Conservation (phyloP, 2,113 vertebrate genomes). For the Ginglymostoma cirratum region DNA sequence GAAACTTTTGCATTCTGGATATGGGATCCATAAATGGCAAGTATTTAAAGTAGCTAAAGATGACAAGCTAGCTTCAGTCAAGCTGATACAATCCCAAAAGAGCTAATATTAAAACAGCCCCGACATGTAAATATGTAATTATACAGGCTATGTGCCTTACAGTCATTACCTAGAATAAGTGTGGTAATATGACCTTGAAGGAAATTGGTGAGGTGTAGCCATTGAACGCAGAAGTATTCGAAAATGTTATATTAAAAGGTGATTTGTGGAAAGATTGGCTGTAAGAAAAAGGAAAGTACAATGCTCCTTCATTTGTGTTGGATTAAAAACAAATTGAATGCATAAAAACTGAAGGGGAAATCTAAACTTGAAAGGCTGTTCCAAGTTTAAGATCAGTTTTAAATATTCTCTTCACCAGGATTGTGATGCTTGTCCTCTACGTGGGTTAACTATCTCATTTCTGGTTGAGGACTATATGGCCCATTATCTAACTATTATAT, state of each 20-base stretch:
- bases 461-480: not conserved
- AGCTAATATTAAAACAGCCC: too few relatives aligned
- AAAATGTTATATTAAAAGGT: not conserved
- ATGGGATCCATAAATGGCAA: too few relatives aligned
- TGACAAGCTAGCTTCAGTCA: too few relatives aligned
- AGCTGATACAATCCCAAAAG: too few relatives aligned
- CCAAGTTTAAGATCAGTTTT: not conserved
- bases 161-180: not conserved
- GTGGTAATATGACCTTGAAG: not conserved
- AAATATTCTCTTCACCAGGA: not conserved
- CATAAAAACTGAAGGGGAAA: not conserved
- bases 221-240: not conserved
- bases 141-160: not conserved
- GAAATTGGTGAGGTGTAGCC: not conserved
- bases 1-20: too few relatives aligned
- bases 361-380: not conserved
- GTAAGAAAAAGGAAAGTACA: not conserved
- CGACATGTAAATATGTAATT: too few relatives aligned
- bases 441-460: not conserved
- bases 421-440: not conserved
- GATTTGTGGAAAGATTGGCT: not conserved
- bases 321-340: not conserved
- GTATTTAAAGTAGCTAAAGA: too few relatives aligned
- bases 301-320: not conserved
- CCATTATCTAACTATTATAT: not conserved